phyloP scores from a whole-genome alignment of 2,113 vertebrate species.

The Crocuta crocuta region DNA sequence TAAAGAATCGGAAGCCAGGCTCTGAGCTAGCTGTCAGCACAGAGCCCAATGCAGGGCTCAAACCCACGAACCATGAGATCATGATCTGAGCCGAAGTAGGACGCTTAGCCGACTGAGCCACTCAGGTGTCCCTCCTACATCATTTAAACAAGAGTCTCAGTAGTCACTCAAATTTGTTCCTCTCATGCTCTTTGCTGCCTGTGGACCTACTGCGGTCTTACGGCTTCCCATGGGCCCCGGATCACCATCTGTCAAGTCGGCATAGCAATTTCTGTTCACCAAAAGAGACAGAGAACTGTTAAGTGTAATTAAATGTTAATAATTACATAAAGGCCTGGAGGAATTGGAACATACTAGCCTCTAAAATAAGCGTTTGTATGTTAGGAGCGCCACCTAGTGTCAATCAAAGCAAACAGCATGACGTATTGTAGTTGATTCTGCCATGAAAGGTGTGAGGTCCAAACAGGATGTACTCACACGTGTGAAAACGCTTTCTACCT shows the following conservation, averaged over 20 bases:
- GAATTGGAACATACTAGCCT: rapidly evolving
- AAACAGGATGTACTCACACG: rapidly evolving
- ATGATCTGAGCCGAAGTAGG: too few relatives aligned
- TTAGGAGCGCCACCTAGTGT: conserved; percentile 61
- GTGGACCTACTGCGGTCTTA: background rate
- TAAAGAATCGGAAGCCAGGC: too few relatives aligned
- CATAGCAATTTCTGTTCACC: background rate
- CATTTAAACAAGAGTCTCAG: too few relatives aligned
- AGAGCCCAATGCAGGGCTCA: too few relatives aligned
- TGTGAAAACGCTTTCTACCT: background rate
- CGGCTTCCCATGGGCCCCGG: background rate
- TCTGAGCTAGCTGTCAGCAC: too few relatives aligned
- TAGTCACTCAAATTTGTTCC: background rate
- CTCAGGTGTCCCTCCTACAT: background rate
- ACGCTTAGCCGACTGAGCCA: too few relatives aligned
- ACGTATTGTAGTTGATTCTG: background rate
- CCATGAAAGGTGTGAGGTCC: background rate
- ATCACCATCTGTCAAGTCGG: background rate
- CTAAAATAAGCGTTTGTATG: background rate
- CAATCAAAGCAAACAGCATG: background rate
- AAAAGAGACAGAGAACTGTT: background rate
- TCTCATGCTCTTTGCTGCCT: background rate
- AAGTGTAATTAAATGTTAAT: background rate
- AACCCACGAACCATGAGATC: too few relatives aligned
- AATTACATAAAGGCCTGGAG: background rate